phyloP scores from a whole-genome alignment of 2,113 vertebrate species.

The Sakesphorus luctuosus region DNA sequence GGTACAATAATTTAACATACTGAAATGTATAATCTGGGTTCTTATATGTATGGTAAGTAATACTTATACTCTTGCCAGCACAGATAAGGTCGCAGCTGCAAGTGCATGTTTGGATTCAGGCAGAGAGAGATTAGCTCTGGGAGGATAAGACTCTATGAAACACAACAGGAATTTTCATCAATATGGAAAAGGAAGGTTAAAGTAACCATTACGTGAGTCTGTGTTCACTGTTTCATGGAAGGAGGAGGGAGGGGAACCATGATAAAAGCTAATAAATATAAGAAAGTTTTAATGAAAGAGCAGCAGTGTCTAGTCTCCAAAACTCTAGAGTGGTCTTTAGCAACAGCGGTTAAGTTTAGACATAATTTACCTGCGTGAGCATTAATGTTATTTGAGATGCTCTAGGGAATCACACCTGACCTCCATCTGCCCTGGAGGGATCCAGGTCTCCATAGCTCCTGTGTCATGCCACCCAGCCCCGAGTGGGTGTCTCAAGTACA shows the following conservation, averaged over 20 bases:
- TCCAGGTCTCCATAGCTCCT: neutral
- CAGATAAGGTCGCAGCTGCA: neutral
- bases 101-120: fast-evolving
- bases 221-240: neutral
- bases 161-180: neutral
- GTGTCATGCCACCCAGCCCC: neutral
- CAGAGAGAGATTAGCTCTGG: neutral
- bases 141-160: neutral
- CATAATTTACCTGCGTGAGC: neutral
- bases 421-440: neutral
- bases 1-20: neutral
- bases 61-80: neutral
- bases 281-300: neutral
- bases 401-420: neutral
- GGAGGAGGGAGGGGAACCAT: neutral
- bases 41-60: neutral
- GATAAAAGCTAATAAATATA: neutral
- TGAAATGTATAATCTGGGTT: neutral
- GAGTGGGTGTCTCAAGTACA: neutral
- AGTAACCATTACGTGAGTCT: neutral
- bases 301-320: neutral
- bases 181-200: neutral
- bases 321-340: neutral
- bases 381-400: neutral
- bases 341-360: neutral